Base-by-base conservation (phyloP, 2,797 vertebrate genomes). In the Rhynchonycteris naso region DNA sequence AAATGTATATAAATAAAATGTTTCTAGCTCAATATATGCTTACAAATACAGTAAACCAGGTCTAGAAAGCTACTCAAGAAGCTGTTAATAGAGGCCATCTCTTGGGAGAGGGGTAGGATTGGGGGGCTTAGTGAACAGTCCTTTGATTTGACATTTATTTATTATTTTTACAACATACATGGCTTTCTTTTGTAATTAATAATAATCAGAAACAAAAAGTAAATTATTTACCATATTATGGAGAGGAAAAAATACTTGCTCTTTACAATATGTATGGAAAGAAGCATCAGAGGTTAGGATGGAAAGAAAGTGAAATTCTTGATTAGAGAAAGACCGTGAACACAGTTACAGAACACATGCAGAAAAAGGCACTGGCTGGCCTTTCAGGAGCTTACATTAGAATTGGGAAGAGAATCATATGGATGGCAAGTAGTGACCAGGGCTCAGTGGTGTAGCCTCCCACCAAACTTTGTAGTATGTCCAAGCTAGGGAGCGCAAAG, bases 261-360 rank as follows among this genome's bases (percentile, higher is more conserved):
- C 71, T 88, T 88, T 74, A 26, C 16, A 79, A 10, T 85, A 68
- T 85, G 54, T 80, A 54, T 74, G 4, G 16, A 22, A 66, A 50
- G 61, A 35, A 85, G 54, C 19, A 63, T 69, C 35, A 69, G 30
- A 47, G 16, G 47, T 63, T 15, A 50, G 24, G 30, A 85, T 47
- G 59, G 52, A 68, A 75, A 93, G 63, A 85, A 93, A 86, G 61
- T 26, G 47, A 75, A 93, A 86, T 68, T 74, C 28, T 75, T 69
- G 2, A 11, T 59, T 90, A 33, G 7, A 68, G n/a, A 69, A 65
- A 68, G 35, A 72, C 24, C 9, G 4, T n/a, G 43, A 56, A 26
- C 50, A 13, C 65, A 79, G 38, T 50, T 13, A 33, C 68, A 16
- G 58, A 79, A 16, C 26, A n/a, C 0, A 54, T 61, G 56, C 35